These are phyloP conservation scores for Lasioglossum vierecki DNA, from an alignment of 2,888 invertebrate species.

Conservation along the genomic window DNA sequence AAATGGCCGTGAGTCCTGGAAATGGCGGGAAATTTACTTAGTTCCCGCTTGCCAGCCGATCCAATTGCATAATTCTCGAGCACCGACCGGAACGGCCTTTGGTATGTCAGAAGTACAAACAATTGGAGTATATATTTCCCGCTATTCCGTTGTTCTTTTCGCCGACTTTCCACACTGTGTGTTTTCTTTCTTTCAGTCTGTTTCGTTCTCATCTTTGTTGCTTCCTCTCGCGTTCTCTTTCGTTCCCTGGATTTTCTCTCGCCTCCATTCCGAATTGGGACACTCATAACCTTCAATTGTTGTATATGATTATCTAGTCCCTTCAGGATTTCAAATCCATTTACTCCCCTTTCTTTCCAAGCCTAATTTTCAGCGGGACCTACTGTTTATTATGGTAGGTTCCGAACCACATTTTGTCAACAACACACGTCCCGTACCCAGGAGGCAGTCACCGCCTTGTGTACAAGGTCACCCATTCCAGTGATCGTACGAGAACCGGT, in stretches of 20 bases:
- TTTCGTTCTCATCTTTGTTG: background rate
- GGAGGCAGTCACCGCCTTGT: too few relatives aligned
- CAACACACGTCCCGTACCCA: too few relatives aligned
- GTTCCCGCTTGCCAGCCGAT: constrained; percentile 66
- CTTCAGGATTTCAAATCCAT: too few relatives aligned
- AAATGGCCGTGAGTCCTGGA: constrained; percentile 66
- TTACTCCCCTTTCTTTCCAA: too few relatives aligned
- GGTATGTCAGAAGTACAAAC: constrained; percentile 60
- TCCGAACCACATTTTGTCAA: too few relatives aligned
- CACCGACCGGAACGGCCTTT: constrained; percentile 57
- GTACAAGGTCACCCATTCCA: too few relatives aligned
- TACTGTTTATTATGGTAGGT: too few relatives aligned
- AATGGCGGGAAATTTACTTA: constrained; percentile 72
- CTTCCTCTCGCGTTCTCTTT: too few relatives aligned
- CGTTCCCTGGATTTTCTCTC: background rate
- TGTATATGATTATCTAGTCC: too few relatives aligned
- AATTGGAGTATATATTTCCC: constrained; percentile 40
- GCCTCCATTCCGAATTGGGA: background rate
- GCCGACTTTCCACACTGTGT: constrained; percentile 19
- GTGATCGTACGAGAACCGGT: too few relatives aligned
- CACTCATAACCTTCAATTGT: background rate
- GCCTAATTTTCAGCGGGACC: too few relatives aligned
- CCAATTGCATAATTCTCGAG: constrained; percentile 71
- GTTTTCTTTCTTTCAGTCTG: background rate
- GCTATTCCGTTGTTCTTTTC: constrained; percentile 23